phyloP scores from a whole-genome alignment of 2,888 invertebrate species.

The Molanna angustata region DNA sequence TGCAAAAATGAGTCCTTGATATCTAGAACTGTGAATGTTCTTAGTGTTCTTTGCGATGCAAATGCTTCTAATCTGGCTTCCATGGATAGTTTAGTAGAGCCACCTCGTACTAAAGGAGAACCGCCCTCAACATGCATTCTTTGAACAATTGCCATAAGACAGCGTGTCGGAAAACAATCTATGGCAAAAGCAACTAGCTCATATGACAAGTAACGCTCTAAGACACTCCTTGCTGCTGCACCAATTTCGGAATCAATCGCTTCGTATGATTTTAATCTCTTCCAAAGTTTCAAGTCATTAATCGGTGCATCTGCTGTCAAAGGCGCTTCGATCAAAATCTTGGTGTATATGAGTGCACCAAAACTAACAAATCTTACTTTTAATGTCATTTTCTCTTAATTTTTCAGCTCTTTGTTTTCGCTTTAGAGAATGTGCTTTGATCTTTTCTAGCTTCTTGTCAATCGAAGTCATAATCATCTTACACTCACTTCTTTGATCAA shows the following conservation, averaged over 20 bases:
- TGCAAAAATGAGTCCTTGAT: not conserved
- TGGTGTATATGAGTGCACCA: not conserved
- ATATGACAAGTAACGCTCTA: no score
- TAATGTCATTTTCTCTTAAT: not conserved
- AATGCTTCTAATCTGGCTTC: conserved; percentile 6
- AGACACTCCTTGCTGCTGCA: conserved; percentile 5
- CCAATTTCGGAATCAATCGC: not conserved
- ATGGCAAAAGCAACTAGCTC: not conserved
- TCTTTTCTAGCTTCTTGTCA: conserved; percentile 19
- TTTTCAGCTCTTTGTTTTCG: not conserved
- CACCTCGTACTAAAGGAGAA: conserved; percentile 8
- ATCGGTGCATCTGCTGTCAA: not conserved
- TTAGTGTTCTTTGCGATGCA: conserved; percentile 2
- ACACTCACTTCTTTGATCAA: not conserved
- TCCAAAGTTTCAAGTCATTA: conserved; percentile 1
- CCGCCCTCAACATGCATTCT: not conserved
- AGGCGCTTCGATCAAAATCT: not conserved
- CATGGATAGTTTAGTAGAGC: conserved; percentile 5
- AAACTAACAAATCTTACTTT: conserved; percentile 3
- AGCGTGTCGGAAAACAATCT: no score
- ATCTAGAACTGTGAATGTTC: no score
- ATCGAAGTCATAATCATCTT: conserved; percentile 18
- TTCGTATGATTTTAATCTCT: conserved; percentile 5
- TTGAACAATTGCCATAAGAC: not conserved
- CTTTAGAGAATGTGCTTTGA: not conserved